A percentile compares a stretch with the other conserved stretches of the same genome.
Conservation (phyloP, 2,888 invertebrate species). For the Drosophila mimetica region DNA sequence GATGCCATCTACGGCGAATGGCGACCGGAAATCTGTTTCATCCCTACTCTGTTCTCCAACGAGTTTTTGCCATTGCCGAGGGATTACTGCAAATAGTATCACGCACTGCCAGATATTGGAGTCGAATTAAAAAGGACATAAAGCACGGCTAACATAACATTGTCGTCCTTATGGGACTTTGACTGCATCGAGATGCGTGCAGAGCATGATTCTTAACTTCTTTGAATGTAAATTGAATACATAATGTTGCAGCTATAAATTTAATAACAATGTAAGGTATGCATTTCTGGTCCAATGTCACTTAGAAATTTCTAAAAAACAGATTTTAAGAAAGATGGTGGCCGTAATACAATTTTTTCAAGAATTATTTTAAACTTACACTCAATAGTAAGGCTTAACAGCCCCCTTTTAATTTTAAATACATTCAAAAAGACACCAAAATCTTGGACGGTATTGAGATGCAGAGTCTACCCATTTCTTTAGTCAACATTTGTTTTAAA, state of each 20-base stretch:
- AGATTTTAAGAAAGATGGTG: no score
- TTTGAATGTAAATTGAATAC: constrained; percentile 6
- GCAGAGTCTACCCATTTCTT: no score
- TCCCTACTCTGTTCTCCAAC: constrained; percentile 2
- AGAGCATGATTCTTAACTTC: no score
- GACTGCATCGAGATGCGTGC: constrained; percentile 1
- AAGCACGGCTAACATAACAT: constrained; percentile 55
- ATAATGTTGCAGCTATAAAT: neutral
- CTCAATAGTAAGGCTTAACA: no score
- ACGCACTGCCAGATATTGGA: constrained; percentile 55
- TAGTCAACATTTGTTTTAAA: no score
- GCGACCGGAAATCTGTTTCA: constrained; percentile 55
- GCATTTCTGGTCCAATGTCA: neutral
- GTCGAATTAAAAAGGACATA: constrained; percentile 58
- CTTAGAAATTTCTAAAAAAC: no score
- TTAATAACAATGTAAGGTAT: neutral
- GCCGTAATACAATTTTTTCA: no score
- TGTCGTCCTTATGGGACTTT: constrained; percentile 37
- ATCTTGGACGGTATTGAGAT: no score
- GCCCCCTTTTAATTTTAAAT: no score
- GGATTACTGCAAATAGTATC: constrained; percentile 48
- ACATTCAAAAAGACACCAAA: no score
- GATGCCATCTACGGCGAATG: constrained; percentile 54
- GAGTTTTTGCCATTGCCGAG: neutral
- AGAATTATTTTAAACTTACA: no score